phyloP scores from a whole-genome alignment of 2,113 vertebrate species.

The Zapus hudsonius region DNA sequence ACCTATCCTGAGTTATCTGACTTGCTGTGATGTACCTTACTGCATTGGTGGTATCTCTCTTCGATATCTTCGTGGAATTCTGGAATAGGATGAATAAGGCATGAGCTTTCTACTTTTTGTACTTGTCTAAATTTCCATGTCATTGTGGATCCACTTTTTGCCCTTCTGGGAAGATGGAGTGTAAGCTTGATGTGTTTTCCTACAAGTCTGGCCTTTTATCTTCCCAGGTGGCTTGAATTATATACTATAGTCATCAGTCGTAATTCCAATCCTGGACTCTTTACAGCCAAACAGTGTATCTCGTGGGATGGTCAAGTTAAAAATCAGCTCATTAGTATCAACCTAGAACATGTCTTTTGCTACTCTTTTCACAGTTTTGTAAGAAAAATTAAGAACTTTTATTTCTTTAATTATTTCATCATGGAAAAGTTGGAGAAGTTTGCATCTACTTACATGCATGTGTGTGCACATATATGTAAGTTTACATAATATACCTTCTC shows the following conservation, averaged over 20 bases:
- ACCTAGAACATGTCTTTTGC: background rate
- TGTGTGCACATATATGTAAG: background rate
- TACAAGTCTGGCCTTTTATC: background rate
- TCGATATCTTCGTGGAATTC: background rate
- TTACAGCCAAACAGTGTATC: background rate
- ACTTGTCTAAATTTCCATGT: background rate
- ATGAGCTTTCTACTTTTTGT: background rate
- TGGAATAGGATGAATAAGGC: background rate
- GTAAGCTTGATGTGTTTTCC: background rate
- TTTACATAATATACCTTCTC: background rate
- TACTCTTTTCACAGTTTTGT: background rate
- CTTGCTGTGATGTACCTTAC: background rate
- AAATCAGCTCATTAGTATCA: slow-evolving; percentile 32
- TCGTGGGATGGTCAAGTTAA: slow-evolving; percentile 36
- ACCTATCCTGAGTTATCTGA: no score
- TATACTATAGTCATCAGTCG: background rate
- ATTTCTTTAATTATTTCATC: background rate
- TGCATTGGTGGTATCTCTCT: background rate
- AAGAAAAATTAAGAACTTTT: background rate
- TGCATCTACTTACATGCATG: background rate
- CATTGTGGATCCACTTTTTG: background rate
- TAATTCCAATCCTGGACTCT: no score
- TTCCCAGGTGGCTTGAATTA: background rate
- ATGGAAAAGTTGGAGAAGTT: background rate
- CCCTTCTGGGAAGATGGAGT: background rate